Evolutionary conservation across 1,140 invertebrate species (phyloP).

Genomic region (Tenebrio molitor): DNA sequence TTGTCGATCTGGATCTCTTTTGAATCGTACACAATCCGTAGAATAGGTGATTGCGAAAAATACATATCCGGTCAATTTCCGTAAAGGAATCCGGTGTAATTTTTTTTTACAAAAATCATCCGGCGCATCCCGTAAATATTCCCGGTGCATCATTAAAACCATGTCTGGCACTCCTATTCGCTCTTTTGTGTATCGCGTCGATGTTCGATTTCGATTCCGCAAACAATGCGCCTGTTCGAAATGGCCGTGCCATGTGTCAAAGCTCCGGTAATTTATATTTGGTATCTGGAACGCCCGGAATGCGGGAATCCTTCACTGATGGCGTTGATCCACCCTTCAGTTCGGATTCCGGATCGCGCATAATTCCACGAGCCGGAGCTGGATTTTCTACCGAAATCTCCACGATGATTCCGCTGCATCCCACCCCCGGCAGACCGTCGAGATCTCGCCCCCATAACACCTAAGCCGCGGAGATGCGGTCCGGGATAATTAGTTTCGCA

Average conservation of each 20-base stretch:
- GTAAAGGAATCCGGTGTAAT: conserved; percentile 2
- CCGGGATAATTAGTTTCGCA: no score
- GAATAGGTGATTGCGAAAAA: no score
- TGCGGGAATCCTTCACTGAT: conserved; percentile 27
- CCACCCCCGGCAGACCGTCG: no score
- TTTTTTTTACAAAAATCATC: no score
- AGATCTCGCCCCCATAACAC: conserved; percentile 5
- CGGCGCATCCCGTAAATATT: neutral
- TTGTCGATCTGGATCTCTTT: no score
- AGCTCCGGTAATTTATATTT: conserved; percentile 32
- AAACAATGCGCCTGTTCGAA: neutral
- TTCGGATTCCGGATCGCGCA: conserved; percentile 8
- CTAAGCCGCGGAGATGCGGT: no score
- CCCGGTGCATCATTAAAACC: conserved; percentile 1
- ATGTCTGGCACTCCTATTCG: neutral
- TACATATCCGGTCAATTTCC: no score
- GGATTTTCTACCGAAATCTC: no score
- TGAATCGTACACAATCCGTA: no score
- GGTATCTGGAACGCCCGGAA: conserved; percentile 20
- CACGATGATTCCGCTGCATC: no score
- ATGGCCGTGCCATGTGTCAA: conserved; percentile 19
- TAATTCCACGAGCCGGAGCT: conserved; percentile 16
- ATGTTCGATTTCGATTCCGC: conserved; percentile 19
- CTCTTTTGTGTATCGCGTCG: conserved; percentile 14
- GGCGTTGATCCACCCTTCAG: conserved; percentile 29